These are phyloP conservation scores for Anthoscopus minutus DNA, from an alignment of 2,113 vertebrate species.

Conservation along the genomic window DNA sequence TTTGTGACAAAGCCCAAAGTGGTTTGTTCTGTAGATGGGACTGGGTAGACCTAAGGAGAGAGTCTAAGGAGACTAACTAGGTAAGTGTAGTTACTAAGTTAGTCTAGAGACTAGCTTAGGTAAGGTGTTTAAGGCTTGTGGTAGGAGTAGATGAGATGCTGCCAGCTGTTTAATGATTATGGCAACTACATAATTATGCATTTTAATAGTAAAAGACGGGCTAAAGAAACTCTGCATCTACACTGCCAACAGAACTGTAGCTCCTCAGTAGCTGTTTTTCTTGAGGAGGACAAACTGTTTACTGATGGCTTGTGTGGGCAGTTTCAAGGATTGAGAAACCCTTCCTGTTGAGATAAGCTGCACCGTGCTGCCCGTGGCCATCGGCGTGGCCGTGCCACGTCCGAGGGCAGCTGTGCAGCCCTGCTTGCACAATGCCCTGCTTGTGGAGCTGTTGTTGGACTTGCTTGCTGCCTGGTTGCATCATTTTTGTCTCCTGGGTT, in stretches of 20 bases:
- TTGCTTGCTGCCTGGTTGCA: background rate
- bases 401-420: background rate
- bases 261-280: background rate
- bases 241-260: background rate
- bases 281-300: background rate
- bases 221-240: background rate
- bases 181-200: background rate
- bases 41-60: background rate
- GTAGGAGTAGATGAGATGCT: background rate
- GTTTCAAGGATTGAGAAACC: background rate
- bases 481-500: background rate
- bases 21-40: background rate
- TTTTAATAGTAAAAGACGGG: background rate
- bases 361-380: background rate
- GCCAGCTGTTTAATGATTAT: background rate
- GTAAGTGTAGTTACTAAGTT: background rate
- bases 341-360: background rate
- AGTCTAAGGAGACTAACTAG: background rate
- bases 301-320: background rate
- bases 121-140: background rate
- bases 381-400: background rate
- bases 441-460: conserved; percentile 24
- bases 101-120: background rate
- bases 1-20: background rate
- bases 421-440: conserved; percentile 40